A percentile compares a stretch with the other conserved stretches of the same genome.
These are phyloP conservation scores for Heliangelus exortis DNA, from an alignment of 2,797 vertebrate species.

Conservation along the genomic window DNA sequence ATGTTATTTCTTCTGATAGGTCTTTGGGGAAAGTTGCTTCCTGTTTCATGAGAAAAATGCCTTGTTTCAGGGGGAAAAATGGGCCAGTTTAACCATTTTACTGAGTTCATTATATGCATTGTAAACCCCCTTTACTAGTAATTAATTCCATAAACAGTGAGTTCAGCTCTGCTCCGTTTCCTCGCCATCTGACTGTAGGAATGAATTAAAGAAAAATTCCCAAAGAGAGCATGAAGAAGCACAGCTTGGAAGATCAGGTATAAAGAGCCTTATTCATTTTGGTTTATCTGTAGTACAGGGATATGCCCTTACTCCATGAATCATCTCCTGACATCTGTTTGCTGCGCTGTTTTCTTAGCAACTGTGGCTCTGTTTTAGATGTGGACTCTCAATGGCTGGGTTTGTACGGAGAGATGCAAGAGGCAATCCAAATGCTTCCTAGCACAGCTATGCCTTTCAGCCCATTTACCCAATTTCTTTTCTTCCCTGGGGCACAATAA, in stretches of 20 bases:
- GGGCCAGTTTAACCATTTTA: conserved; percentile 16
- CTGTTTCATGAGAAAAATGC: neutral
- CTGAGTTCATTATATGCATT: neutral
- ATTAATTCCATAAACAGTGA: conserved; percentile 43
- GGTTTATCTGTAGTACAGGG: conserved; percentile 61
- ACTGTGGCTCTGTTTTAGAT: conserved; percentile 60
- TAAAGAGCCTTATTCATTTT: conserved; percentile 47
- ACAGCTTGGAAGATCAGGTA: conserved; percentile 56
- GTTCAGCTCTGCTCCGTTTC: neutral
- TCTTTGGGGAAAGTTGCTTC: neutral
- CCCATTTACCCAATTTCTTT: neutral
- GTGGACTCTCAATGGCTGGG: conserved; percentile 13
- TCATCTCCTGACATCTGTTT: conserved; percentile 65
- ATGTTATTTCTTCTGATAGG: neutral
- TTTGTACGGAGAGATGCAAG: conserved; percentile 14
- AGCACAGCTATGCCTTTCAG: neutral
- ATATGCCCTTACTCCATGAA: conserved; percentile 56
- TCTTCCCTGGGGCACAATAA: neutral
- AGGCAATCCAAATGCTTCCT: neutral
- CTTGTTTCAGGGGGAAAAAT: neutral
- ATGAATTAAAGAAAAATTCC: conserved; percentile 6
- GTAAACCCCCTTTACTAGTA: conserved; percentile 11
- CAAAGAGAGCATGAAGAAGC: neutral
- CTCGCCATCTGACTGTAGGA: neutral
- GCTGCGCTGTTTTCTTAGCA: conserved; percentile 75